Evolutionary conservation across 2,113 vertebrate species (phyloP).

Genomic region (Phalacrocorax carbo): DNA sequence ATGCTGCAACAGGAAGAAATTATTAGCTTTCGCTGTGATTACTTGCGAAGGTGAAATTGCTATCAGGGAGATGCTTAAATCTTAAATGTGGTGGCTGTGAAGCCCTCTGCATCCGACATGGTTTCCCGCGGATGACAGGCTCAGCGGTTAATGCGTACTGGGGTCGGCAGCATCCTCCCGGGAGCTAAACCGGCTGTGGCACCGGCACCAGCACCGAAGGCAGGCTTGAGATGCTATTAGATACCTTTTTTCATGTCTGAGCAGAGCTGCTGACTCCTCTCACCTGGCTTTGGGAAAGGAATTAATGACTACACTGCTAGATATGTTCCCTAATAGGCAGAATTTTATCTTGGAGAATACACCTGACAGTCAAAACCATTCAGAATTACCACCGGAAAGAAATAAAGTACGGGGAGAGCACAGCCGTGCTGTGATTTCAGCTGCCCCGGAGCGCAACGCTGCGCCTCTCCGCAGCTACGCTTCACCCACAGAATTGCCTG

Average conservation of each 20-base stretch:
- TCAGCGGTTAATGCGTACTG: background rate
- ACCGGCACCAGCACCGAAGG: background rate
- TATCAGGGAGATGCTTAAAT: background rate
- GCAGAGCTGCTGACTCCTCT: background rate
- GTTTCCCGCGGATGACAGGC: background rate
- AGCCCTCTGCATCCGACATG: background rate
- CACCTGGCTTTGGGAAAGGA: background rate
- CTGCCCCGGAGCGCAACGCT: background rate
- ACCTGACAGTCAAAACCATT: background rate
- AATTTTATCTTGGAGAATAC: background rate
- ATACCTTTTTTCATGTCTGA: background rate
- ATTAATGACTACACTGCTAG: background rate
- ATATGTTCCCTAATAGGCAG: background rate
- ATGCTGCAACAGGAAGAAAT: background rate
- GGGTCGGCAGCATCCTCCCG: background rate
- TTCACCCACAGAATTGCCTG: background rate
- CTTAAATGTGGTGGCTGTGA: background rate
- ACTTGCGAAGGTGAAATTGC: background rate
- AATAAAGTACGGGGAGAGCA: accelerated
- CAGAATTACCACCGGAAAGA: background rate
- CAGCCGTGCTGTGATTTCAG: background rate
- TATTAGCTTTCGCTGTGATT: background rate
- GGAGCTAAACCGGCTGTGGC: background rate
- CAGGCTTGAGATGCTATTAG: background rate
- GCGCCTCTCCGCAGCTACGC: background rate